phyloP scores from a whole-genome alignment of 1,140 invertebrate genomes.

The Onthophagus taurus region DNA sequence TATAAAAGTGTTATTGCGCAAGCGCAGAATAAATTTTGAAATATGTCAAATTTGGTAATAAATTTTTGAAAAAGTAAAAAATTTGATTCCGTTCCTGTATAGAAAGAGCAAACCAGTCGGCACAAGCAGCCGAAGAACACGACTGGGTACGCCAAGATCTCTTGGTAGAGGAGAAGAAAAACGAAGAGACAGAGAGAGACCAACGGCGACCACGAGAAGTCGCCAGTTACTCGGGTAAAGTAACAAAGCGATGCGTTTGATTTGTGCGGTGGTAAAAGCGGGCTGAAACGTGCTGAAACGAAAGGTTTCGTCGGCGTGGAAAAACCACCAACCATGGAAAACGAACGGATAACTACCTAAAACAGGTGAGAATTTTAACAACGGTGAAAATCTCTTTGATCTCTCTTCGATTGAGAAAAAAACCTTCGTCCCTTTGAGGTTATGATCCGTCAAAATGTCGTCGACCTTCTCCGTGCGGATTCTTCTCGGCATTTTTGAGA shows the following conservation, averaged over 20 bases:
- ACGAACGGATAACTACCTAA: background rate
- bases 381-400: slow-evolving; percentile 1
- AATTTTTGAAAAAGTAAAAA: too few relatives aligned
- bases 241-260: slow-evolving; percentile 17
- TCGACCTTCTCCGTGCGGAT: slow-evolving; percentile 20
- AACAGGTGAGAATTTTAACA: background rate
- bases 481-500: too few relatives aligned
- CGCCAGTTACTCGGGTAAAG: slow-evolving; percentile 3
- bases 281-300: slow-evolving; percentile 5
- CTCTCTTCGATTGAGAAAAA: too few relatives aligned
- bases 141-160: too few relatives aligned
- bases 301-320: slow-evolving; percentile 6
- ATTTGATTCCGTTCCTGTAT: too few relatives aligned
- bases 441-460: slow-evolving; percentile 31
- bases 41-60: too few relatives aligned
- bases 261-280: slow-evolving; percentile 10
- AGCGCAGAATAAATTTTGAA: too few relatives aligned
- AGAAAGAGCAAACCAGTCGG: too few relatives aligned
- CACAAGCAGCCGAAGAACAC: too few relatives aligned
- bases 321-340: slow-evolving; percentile 5
- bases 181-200: slow-evolving; percentile 13
- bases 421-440: slow-evolving; percentile 24
- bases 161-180: too few relatives aligned
- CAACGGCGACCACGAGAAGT: slow-evolving; percentile 6
- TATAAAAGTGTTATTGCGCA: too few relatives aligned